A percentile compares a stretch with the other conserved stretches of the same genome.
Conservation (phyloP, 2,113 vertebrate genomes). For the Microtus montanus region DNA sequence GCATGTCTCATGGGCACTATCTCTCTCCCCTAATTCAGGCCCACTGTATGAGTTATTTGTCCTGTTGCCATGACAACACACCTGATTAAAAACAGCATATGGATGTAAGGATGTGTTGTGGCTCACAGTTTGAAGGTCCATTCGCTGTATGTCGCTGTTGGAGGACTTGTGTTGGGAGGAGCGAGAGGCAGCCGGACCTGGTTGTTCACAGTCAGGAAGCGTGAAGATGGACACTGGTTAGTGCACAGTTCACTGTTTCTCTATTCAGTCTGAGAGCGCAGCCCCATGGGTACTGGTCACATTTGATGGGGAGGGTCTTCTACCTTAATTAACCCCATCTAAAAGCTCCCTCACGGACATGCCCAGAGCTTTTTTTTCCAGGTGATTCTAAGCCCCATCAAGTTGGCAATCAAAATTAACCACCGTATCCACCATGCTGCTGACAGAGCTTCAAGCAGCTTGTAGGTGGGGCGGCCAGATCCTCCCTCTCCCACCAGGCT, state of each 20-base stretch:
- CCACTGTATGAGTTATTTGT: neutral
- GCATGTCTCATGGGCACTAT: neutral
- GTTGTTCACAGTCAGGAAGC: neutral
- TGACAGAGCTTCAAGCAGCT: neutral
- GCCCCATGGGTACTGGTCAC: neutral
- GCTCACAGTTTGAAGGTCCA: neutral
- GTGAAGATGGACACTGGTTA: neutral
- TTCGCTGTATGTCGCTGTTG: neutral
- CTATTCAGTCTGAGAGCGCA: neutral
- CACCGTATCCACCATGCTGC: neutral
- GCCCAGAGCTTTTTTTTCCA: neutral
- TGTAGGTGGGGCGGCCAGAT: neutral
- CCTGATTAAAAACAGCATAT: neutral
- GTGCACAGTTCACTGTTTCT: no score
- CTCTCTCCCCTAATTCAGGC: neutral
- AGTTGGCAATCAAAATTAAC: neutral
- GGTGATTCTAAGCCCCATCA: neutral
- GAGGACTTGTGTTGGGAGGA: no score
- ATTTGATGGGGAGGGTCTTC: no score
- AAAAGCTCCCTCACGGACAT: neutral
- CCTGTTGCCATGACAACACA: neutral
- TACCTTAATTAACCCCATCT: no score
- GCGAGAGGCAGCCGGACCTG: neutral
- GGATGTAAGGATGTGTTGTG: neutral
- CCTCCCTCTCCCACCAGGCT: neutral